Evolutionary conservation across 2,113 vertebrate genomes (phyloP).

Genomic region (Fukomys damarensis): DNA sequence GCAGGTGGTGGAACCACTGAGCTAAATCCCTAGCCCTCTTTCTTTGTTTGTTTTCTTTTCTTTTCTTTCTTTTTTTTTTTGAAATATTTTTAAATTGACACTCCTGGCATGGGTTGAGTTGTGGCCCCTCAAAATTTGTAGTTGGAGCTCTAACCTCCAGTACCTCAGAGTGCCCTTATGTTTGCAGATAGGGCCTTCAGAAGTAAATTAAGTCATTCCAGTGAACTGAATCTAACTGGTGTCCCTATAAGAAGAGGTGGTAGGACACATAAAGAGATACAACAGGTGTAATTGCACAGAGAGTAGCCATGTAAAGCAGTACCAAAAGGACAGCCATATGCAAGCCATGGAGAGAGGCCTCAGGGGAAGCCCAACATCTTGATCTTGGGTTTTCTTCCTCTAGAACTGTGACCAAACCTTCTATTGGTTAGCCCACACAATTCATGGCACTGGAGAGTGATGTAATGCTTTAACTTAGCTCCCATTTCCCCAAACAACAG

Average conservation of each 20-base stretch:
- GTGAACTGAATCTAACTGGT: background rate
- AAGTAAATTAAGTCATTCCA: background rate
- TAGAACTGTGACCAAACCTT: background rate
- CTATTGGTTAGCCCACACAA: background rate
- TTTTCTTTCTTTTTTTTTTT: no score
- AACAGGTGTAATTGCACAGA: rapidly evolving
- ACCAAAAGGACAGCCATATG: background rate
- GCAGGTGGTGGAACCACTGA: no score
- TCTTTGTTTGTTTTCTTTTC: no score
- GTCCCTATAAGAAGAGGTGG: background rate
- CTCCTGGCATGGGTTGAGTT: background rate
- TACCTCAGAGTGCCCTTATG: background rate
- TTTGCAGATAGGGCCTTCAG: background rate
- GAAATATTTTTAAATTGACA: background rate
- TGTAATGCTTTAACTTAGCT: background rate
- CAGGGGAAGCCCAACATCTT: background rate
- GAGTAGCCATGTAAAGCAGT: rapidly evolving
- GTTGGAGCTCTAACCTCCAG: background rate
- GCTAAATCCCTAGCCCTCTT: no score
- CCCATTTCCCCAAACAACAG: background rate
- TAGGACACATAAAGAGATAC: background rate
- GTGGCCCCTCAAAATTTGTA: background rate
- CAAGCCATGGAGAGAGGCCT: background rate
- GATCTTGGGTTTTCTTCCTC: background rate
- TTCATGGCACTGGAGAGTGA: background rate